Evolutionary conservation across 2,113 vertebrate genomes (phyloP), one percentile per base, ranked within the genome.

Genomic region (Oxyruncus cristatus): DNA sequence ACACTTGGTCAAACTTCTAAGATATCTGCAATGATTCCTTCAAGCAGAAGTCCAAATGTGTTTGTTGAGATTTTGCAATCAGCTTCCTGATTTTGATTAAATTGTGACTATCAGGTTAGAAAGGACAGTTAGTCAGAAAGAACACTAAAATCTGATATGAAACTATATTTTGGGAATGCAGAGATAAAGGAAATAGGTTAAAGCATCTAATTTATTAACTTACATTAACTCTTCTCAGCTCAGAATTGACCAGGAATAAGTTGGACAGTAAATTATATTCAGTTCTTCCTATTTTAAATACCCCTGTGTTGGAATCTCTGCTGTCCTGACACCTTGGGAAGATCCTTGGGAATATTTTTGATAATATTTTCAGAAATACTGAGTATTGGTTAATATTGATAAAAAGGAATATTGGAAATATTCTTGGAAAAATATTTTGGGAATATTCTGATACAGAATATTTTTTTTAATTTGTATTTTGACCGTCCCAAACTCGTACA

Each of bases 221-320:
- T 46, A 14, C 9, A 20, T n/a, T 65, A n/a, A 37, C 4, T 47
- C 33, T 77, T 55, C 47, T 74, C 8, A 71, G 24, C n/a, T 76
- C 5, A 8, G 24, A 79, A 72, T 68, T 77, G 7, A 66, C 5
- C 7, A 18, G 21, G 33, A 75, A 63, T 58, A 79, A 72, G 4
- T 55, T 15, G 1, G 8, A 53, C 5, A 35, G 47, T 24, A 85
- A 61, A 59, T 53, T 81, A 24, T 33, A 46, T 39, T 70, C 0
- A 14, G 27, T 88, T 92, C 16, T 82, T 4, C 11, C 24, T 37
- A 4, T 56, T 35, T 85, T 21, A 70, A 74, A 19, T 20, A 52
- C 4, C 6, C 3, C 4, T 65, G 0, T 68, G 14, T n/a, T 47
- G 15, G 10, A 11, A 5, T 61, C 2, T 1, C 2, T 55, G 27